Conservation (phyloP, 1,140 invertebrate species). For the Psilanteris sp. region DNA sequence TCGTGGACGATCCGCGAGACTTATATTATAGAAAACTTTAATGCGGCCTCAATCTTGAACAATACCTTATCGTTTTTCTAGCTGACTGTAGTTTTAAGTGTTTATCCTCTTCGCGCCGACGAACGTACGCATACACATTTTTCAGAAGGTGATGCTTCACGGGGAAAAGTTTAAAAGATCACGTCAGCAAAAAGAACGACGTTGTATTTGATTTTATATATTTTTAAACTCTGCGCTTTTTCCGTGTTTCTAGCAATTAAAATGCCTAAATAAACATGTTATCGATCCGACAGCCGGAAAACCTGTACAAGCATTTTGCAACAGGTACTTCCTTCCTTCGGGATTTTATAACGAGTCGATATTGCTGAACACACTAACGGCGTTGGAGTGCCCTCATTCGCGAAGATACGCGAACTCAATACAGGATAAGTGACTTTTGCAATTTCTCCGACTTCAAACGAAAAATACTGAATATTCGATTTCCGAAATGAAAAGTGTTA, state of each 20-base stretch:
- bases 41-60: too few species aligned
- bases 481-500: slow-evolving; percentile 15
- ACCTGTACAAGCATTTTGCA: slow-evolving; percentile 56
- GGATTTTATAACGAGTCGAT: slow-evolving; percentile 66
- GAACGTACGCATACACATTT: too few species aligned
- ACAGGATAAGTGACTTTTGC: slow-evolving; percentile 47
- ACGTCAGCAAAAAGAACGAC: too few species aligned
- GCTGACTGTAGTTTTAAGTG: too few species aligned
- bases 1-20: too few species aligned
- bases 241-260: too few species aligned
- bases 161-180: too few species aligned
- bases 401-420: slow-evolving; percentile 58
- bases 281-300: slow-evolving; percentile 31
- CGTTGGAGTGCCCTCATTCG: slow-evolving; percentile 63
- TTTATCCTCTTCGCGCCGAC: too few species aligned
- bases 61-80: too few species aligned
- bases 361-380: slow-evolving; percentile 56
- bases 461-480: slow-evolving; percentile 32
- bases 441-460: slow-evolving; percentile 23
- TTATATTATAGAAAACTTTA: too few species aligned
- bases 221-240: not conserved
- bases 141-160: too few species aligned
- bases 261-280: slow-evolving; percentile 25
- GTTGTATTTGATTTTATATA: too few species aligned
- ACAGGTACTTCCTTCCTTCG: slow-evolving; percentile 58